Percentiles rank a stretch among this genome's conserved stretches.
These are phyloP conservation scores for Pterostichus niger DNA, from an alignment of 2,888 invertebrate genomes.

Conservation along the genomic window DNA sequence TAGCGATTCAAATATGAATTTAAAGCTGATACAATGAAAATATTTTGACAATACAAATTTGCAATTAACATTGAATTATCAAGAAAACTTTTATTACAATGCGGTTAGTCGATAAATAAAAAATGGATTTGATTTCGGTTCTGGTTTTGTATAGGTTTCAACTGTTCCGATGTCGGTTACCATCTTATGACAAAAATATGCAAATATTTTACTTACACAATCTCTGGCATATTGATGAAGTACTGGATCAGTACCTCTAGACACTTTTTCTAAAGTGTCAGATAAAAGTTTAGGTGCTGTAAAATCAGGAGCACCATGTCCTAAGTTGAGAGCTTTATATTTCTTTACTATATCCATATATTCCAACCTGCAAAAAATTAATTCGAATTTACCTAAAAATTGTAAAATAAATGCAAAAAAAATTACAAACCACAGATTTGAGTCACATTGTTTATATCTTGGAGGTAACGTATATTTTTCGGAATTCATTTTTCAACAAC, in stretches of 20 bases:
- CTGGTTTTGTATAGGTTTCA: too few relatives aligned
- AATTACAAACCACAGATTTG: slow-evolving; percentile 40
- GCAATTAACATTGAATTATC: too few relatives aligned
- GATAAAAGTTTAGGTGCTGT: slow-evolving; percentile 88
- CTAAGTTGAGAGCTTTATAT: slow-evolving; percentile 92
- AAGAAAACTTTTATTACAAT: too few relatives aligned
- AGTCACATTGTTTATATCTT: neutral
- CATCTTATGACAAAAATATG: too few relatives aligned
- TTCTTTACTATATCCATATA: slow-evolving; percentile 88
- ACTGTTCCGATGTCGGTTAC: too few relatives aligned
- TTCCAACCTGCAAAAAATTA: slow-evolving; percentile 85
- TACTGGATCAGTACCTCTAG: slow-evolving; percentile 83
- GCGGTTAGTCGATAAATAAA: too few relatives aligned
- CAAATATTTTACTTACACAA: slow-evolving; percentile 76
- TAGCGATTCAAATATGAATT: too few relatives aligned
- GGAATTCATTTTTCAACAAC: slow-evolving; percentile 20
- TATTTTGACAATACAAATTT: too few relatives aligned
- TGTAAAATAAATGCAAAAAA: neutral
- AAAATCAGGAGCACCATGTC: slow-evolving; percentile 95
- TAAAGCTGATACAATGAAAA: too few relatives aligned
- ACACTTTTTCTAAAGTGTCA: slow-evolving; percentile 83
- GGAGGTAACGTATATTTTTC: slow-evolving; percentile 43
- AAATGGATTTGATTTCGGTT: neutral
- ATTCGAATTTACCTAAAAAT: neutral
- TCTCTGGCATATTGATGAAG: slow-evolving; percentile 93